These are phyloP conservation scores for Triplophysa rosa DNA, from an alignment of 2,113 vertebrate species.

Conservation along the genomic window DNA sequence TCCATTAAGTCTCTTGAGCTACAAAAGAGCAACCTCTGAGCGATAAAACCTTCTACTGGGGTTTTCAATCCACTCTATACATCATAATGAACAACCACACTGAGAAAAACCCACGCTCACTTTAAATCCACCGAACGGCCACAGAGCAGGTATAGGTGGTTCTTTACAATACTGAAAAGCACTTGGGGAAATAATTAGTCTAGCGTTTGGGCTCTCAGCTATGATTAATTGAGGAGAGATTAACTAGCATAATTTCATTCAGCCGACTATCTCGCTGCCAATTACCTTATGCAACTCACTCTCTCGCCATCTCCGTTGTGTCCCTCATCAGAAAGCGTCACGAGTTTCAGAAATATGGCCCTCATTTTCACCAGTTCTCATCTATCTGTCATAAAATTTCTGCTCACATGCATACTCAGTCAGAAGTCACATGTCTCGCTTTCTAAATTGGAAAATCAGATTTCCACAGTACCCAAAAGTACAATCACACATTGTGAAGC, in stretches of 20 bases:
- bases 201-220: slow-evolving; percentile 63
- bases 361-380: slow-evolving; percentile 48
- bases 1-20: neutral
- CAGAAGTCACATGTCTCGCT: slow-evolving; percentile 10
- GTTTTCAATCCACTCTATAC: neutral
- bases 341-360: slow-evolving; percentile 63
- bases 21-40: neutral
- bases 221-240: slow-evolving; percentile 76
- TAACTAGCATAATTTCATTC: slow-evolving; percentile 78
- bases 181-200: slow-evolving; percentile 66
- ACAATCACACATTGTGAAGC: neutral
- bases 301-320: slow-evolving; percentile 14
- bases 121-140: slow-evolving; percentile 5
- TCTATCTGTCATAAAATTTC: slow-evolving; percentile 50
- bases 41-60: neutral
- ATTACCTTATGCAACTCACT: slow-evolving; percentile 68
- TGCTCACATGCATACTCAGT: slow-evolving; percentile 8
- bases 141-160: slow-evolving; percentile 42
- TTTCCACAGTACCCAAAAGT: slow-evolving; percentile 2
- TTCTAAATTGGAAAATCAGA: slow-evolving; percentile 22
- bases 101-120: neutral
- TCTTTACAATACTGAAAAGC: slow-evolving; percentile 42
- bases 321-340: slow-evolving; percentile 55
- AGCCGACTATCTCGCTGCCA: slow-evolving; percentile 70
- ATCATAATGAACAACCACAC: neutral